A percentile compares a stretch with the other conserved stretches of the same genome.
These are phyloP conservation scores for Rallus limicola DNA, from an alignment of 2,113 vertebrate genomes.

Conservation along the genomic window DNA sequence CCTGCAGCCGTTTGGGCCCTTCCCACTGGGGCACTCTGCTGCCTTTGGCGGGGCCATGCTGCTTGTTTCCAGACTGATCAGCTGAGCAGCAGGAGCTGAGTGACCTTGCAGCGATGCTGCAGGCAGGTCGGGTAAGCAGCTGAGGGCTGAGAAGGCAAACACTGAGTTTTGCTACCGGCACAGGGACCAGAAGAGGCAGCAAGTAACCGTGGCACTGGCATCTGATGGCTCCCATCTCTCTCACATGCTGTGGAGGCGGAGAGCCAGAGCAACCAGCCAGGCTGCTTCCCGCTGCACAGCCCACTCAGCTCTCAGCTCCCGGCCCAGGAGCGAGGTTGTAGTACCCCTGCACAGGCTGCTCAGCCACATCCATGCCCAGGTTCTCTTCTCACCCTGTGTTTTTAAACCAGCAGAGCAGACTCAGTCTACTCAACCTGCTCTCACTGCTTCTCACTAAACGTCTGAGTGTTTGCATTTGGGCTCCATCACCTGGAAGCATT, in stretches of 20 bases:
- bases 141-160: neutral
- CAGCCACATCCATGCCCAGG: neutral
- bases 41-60: neutral
- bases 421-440: neutral
- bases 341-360: neutral
- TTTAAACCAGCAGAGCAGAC: neutral
- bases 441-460: neutral
- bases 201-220: neutral
- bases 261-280: neutral
- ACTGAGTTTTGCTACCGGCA: neutral
- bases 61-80: neutral
- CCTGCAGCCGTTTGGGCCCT: too few relatives aligned
- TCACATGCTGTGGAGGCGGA: neutral
- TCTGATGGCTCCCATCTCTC: neutral
- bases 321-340: rapidly evolving
- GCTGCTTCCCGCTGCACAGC: neutral
- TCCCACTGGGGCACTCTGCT: neutral
- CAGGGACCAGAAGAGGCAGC: neutral
- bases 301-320: neutral
- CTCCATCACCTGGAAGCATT: rapidly evolving
- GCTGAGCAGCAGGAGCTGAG: neutral
- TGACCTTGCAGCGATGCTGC: neutral
- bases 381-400: rapidly evolving
- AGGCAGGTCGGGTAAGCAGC: neutral
- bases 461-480: neutral